These are phyloP conservation scores for Pantherophis vulpinus DNA, from an alignment of 2,797 vertebrate genomes.

Conservation along the genomic window DNA sequence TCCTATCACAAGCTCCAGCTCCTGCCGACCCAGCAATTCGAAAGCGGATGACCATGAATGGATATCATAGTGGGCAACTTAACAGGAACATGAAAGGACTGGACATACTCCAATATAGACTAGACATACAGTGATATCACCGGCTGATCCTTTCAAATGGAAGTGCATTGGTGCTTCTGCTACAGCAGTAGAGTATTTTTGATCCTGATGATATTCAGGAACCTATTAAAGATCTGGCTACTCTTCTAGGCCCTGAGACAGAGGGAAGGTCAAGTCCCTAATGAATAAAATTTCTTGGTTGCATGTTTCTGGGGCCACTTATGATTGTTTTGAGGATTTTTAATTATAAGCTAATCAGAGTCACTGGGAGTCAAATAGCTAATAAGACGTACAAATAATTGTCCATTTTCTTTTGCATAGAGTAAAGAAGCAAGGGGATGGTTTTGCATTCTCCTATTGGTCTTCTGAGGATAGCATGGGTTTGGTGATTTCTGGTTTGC, in stretches of 20 bases:
- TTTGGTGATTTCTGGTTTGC: neutral
- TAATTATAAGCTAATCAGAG: neutral
- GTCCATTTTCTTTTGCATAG: neutral
- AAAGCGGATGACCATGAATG: neutral
- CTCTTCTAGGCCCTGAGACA: neutral
- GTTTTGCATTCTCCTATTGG: neutral
- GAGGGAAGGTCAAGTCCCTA: neutral
- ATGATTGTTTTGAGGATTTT: neutral
- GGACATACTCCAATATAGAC: neutral
- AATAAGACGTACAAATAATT: neutral
- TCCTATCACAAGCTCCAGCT: neutral
- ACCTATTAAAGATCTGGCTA: neutral
- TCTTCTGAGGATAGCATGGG: neutral
- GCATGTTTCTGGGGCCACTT: neutral
- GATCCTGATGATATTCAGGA: neutral
- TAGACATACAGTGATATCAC: neutral
- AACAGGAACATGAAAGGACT: neutral
- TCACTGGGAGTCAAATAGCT: neutral
- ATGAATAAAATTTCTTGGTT: neutral
- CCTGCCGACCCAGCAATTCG: fast-evolving
- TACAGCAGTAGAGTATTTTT: neutral
- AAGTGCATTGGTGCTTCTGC: neutral
- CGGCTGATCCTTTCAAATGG: neutral
- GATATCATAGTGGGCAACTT: neutral
- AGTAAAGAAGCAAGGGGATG: neutral